A percentile compares a stretch with the other conserved stretches of the same genome.
phyloP scores from a whole-genome alignment of 1,140 invertebrate species.

The Rhagoletis zephyria region DNA sequence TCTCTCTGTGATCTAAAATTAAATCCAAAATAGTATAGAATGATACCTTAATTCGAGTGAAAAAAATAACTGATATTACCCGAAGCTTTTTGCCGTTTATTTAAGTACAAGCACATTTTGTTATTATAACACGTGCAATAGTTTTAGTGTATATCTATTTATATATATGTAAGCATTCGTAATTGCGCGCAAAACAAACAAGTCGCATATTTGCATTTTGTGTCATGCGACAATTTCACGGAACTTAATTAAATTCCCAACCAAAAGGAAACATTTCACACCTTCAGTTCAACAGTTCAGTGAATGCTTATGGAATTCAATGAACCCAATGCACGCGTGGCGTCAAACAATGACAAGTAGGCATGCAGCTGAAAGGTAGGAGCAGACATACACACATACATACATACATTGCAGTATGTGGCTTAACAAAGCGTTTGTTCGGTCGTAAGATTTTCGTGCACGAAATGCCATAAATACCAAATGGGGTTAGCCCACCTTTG shows the following conservation, averaged over 20 bases:
- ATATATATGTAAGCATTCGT: too few species aligned
- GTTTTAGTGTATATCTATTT: too few species aligned
- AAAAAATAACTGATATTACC: too few species aligned
- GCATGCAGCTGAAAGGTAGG: not conserved
- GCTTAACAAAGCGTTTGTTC: not conserved
- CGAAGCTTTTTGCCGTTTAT: too few species aligned
- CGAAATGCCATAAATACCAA: not conserved
- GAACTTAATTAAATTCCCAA: slow-evolving; percentile 44
- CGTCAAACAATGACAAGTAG: not conserved
- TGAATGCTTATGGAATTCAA: slow-evolving; percentile 1
- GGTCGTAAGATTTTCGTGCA: not conserved
- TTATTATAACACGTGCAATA: too few species aligned
- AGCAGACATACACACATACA: too few species aligned
- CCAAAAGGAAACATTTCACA: slow-evolving; percentile 23
- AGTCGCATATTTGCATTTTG: not conserved
- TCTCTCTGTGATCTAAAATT: too few species aligned
- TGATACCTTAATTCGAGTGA: too few species aligned
- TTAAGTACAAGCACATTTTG: too few species aligned
- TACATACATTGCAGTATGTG: too few species aligned
- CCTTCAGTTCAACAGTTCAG: slow-evolving; percentile 30
- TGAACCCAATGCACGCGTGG: not conserved
- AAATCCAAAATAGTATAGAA: too few species aligned
- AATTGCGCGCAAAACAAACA: too few species aligned
- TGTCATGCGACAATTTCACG: slow-evolving; percentile 8
- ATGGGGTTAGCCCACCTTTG: not conserved